Evolutionary conservation across 2,888 invertebrate genomes (phyloP).

Genomic region (Parasteatoda lunata): DNA sequence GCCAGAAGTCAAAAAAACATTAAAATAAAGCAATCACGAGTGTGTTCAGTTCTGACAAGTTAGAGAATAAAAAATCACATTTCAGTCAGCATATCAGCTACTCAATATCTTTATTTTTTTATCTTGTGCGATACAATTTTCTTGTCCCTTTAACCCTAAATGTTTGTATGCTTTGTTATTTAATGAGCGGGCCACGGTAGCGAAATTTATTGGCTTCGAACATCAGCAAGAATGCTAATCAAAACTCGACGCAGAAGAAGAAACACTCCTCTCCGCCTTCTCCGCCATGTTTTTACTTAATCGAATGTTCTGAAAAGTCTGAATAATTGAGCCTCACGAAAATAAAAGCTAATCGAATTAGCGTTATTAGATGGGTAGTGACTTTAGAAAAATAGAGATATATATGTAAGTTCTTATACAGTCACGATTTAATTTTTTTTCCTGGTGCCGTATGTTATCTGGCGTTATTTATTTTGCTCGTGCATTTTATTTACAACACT

Average conservation of each 20-base stretch:
- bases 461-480: slow-evolving; percentile 45
- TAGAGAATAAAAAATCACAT: background rate
- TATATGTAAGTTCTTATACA: slow-evolving; percentile 14
- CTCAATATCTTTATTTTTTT: background rate
- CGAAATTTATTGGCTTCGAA: slow-evolving; percentile 55
- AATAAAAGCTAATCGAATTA: slow-evolving; percentile 59
- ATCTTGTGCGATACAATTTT: slow-evolving; percentile 9
- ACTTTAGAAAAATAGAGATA: slow-evolving; percentile 13
- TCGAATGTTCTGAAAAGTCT: slow-evolving; percentile 30
- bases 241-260: slow-evolving; percentile 19
- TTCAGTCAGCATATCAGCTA: background rate
- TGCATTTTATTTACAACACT: slow-evolving; percentile 27
- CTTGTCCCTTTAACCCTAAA: slow-evolving; percentile 45
- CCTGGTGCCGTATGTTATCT: slow-evolving; percentile 4
- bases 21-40: background rate
- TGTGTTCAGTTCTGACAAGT: background rate
- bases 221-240: slow-evolving; percentile 63
- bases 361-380: slow-evolving; percentile 43
- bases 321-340: slow-evolving; percentile 56
- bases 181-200: slow-evolving; percentile 55
- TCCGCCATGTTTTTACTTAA: slow-evolving; percentile 51
- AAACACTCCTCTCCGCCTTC: slow-evolving; percentile 22
- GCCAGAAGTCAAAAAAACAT: background rate
- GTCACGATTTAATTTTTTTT: background rate
- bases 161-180: slow-evolving; percentile 32